Conservation (phyloP, 2,797 vertebrate genomes). For the Zalophus californianus region DNA sequence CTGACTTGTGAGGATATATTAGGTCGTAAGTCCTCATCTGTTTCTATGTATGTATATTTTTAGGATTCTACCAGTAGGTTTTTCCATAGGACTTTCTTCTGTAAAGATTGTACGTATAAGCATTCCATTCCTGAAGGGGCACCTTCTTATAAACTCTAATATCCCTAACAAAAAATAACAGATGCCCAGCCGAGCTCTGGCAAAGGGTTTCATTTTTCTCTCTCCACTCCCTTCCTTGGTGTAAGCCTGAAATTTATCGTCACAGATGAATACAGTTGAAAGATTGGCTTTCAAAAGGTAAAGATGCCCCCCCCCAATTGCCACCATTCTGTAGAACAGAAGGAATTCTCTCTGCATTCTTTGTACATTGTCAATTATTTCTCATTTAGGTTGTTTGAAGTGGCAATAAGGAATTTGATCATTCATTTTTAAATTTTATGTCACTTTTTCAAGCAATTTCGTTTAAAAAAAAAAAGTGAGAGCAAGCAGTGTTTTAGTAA, state of each 20-base stretch:
- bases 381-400: background rate
- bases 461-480: background rate
- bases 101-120: slow-evolving; percentile 69
- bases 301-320: background rate
- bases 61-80: slow-evolving; percentile 69
- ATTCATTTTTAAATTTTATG: slow-evolving; percentile 1
- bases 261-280: slow-evolving; percentile 68
- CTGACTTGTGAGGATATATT: background rate
- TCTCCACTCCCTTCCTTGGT: slow-evolving; percentile 10
- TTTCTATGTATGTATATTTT: slow-evolving; percentile 71
- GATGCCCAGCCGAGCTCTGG: slow-evolving; percentile 68
- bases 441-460: background rate
- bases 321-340: background rate
- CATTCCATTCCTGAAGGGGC: slow-evolving; percentile 78
- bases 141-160: slow-evolving; percentile 81
- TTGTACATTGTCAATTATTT: background rate
- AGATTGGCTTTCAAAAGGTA: slow-evolving; percentile 54
- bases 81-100: slow-evolving; percentile 79
- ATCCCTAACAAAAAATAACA: slow-evolving; percentile 84
- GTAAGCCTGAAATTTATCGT: slow-evolving; percentile 66
- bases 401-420: background rate
- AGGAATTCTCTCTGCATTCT: background rate
- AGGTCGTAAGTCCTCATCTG: background rate
- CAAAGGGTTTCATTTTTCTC: background rate
- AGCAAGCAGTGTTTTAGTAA: background rate